A percentile compares a stretch with the other conserved stretches of the same genome.
These are phyloP conservation scores for Nymphalis io DNA, from an alignment of 1,140 invertebrate genomes.

Conservation along the genomic window DNA sequence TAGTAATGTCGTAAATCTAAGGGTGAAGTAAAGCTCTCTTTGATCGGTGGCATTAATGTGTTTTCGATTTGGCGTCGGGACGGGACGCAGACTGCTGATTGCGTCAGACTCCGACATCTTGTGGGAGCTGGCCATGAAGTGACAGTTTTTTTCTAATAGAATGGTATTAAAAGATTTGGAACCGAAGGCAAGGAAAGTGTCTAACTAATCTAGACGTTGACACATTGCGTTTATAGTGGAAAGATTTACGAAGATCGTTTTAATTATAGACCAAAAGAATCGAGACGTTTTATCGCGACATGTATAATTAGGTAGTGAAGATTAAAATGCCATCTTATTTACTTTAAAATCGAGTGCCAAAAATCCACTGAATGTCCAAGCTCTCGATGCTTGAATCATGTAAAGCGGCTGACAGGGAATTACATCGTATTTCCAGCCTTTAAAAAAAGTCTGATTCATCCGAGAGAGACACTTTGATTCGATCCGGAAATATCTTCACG, in stretches of 20 bases:
- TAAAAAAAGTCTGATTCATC: constrained; percentile 74
- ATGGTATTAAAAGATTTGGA: constrained; percentile 46
- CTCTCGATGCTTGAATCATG: constrained; percentile 63
- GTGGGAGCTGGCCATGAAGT: constrained; percentile 51
- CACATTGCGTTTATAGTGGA: constrained; percentile 34
- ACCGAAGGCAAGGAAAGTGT: constrained; percentile 47
- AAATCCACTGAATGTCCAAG: constrained; percentile 65
- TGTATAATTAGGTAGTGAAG: constrained; percentile 44
- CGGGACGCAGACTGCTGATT: constrained; percentile 60
- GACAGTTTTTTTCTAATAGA: constrained; percentile 60
- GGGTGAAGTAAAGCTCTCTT: constrained; percentile 61
- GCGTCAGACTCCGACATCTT: constrained; percentile 62
- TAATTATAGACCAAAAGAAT: constrained; percentile 36
- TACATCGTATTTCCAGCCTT: constrained; percentile 61
- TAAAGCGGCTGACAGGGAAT: constrained; percentile 62
- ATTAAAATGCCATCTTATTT: constrained; percentile 43
- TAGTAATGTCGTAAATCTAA: constrained; percentile 55
- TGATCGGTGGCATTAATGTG: constrained; percentile 72
- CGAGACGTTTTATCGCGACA: constrained; percentile 37
- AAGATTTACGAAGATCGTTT: constrained; percentile 21
- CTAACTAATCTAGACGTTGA: constrained; percentile 51
- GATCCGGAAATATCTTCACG: constrained; percentile 73
- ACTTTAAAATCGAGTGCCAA: constrained; percentile 53
- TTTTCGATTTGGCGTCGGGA: constrained; percentile 68
- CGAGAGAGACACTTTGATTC: constrained; percentile 68